Evolutionary conservation across 2,888 invertebrate genomes (phyloP), one percentile per base, ranked within the genome.

Genomic region (Aricia artaxerxes): DNA sequence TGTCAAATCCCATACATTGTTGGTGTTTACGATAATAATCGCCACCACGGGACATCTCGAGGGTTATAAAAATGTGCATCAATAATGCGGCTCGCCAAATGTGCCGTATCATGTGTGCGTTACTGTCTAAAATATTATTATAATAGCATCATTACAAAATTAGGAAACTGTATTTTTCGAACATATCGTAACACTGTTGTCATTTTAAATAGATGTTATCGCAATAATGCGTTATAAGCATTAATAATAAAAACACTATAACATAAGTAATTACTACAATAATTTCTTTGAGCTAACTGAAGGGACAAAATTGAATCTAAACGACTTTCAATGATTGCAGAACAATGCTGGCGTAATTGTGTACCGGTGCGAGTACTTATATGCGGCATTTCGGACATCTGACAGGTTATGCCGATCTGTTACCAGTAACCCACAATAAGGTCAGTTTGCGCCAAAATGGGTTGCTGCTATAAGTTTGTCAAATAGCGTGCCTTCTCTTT

Each of bases 351-450:
- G 35, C 69, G 69, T 69, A 69, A 69, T 69, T 69, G 13, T 24
- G 13, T 69, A 69, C 35, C 69, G 35, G 76, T 76, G 75, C 75
- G 44, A 75, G 76, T 76, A 76, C 76, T 76, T 76, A 76, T 57
- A 57, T 69, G 69, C 69, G 76, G 57, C 76, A 57, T 53, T 57
- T 35, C 16, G 75, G 89, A 89, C 92, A 94, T 94, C 94, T 92
- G 91, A 57, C 16, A 4, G 16, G 57, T 57, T 57, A 57, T 4
- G 11, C 57, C 16, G 16, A 57, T 4, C 16, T 57, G 13, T 13
- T 57, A 57, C 16, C 1, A 16, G 57, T 16, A 16, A 57, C 16
- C 57, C 57, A 53, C 53, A 44, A 9, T 9, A 9, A 49, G 49
- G 49, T 9, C 49, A 3, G 11, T 49, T 49, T 9, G 9, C 49